Evolutionary conservation across 2,888 invertebrate genomes (phyloP).

Genomic region (Desoria tigrina): DNA sequence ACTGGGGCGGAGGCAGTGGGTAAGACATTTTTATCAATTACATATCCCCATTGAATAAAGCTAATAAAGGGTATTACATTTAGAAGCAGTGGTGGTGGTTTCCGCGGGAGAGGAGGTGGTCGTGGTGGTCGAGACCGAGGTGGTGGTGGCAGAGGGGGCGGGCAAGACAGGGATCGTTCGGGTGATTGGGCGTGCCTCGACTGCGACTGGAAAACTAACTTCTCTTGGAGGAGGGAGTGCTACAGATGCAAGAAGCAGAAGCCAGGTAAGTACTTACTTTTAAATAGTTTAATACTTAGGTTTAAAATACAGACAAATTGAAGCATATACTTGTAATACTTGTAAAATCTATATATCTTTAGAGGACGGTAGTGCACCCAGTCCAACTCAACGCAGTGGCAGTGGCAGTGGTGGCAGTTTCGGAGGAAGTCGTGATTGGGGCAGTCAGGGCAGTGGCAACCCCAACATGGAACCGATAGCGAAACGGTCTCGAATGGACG

Average conservation of each 20-base stretch:
- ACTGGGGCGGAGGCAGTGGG: conserved; percentile 8
- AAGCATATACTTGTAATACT: too few species aligned
- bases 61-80: too few species aligned
- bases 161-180: not conserved
- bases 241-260: conserved; percentile 19
- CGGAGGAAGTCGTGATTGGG: not conserved
- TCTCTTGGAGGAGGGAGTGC: conserved; percentile 8
- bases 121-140: conserved; percentile 9
- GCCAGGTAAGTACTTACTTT: conserved; percentile 16
- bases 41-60: not conserved
- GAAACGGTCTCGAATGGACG: not conserved
- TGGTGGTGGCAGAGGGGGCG: conserved; percentile 16
- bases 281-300: not conserved
- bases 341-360: too few species aligned
- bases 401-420: conserved; percentile 14
- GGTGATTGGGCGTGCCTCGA: conserved; percentile 24
- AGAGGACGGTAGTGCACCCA: too few species aligned
- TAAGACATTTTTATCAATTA: not conserved
- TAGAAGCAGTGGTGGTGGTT: conserved; percentile 5
- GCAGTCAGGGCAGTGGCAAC: conserved; percentile 9
- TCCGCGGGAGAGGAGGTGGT: conserved; percentile 7
- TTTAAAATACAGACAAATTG: too few species aligned
- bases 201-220: conserved; percentile 18
- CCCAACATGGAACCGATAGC: conserved; percentile 11
- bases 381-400: too few species aligned